Evolutionary conservation across 2,113 vertebrate species (phyloP).

Genomic region (cattle (Bos taurus)): ARS-UCD2.0 NC_037330.1:56056001-56056500

Average conservation of each 20-base stretch:
- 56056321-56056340: not conserved
- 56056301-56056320: not conserved
- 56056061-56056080: not conserved
- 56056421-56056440: not conserved
- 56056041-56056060: not conserved
- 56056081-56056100: not conserved
- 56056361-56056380: not conserved
- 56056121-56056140: not conserved
- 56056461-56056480: not conserved
- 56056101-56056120: not conserved
- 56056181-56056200: not conserved
- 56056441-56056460: not conserved
- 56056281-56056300: not conserved
- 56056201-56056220: not conserved
- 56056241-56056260: not conserved
- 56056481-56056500: not conserved
- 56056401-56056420: not conserved
- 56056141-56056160: not conserved
- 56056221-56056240: not conserved
- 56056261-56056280: not conserved
- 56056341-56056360: not conserved
- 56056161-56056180: not conserved
- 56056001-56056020: not conserved
- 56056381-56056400: not conserved
- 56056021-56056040: not conserved